These are phyloP conservation scores for Rhopalosiphum maidis DNA, from an alignment of 1,140 invertebrate species.

Conservation along the genomic window DNA sequence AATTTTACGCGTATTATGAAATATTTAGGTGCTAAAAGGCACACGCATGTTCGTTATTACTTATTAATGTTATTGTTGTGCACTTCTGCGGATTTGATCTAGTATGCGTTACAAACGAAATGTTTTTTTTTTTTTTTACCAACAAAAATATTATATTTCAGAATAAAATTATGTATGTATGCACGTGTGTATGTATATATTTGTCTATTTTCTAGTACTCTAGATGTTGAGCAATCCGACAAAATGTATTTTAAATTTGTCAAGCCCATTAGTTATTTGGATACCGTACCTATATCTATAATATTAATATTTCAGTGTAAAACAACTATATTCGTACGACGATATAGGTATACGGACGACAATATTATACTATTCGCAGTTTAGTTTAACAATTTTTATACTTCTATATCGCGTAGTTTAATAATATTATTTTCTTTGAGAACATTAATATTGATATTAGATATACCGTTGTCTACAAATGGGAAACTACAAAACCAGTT, in stretches of 20 bases:
- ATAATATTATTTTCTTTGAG: not conserved
- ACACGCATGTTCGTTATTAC: not conserved
- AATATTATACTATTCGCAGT: not conserved
- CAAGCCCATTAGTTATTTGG: not conserved
- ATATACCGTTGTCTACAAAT: not conserved
- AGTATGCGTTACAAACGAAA: not conserved
- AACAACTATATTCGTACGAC: not conserved
- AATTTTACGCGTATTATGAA: slow-evolving; percentile 39
- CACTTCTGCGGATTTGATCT: not conserved
- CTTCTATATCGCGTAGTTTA: not conserved
- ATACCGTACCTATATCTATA: not conserved
- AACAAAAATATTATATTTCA: not conserved
- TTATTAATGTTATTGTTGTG: not conserved
- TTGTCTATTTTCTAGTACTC: not conserved
- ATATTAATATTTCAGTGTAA: not conserved
- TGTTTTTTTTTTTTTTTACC: not conserved
- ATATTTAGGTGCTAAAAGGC: not conserved
- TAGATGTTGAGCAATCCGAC: not conserved
- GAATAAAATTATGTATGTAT: not conserved
- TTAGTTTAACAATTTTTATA: not conserved
- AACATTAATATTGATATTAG: slow-evolving; percentile 4
- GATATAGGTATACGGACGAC: not conserved
- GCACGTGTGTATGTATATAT: not conserved
- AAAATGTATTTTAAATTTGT: not conserved
- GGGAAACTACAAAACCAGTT: not conserved